These are phyloP conservation scores for Drosophila aldrichi DNA, from an alignment of 2,888 invertebrate species.

Conservation along the genomic window DNA sequence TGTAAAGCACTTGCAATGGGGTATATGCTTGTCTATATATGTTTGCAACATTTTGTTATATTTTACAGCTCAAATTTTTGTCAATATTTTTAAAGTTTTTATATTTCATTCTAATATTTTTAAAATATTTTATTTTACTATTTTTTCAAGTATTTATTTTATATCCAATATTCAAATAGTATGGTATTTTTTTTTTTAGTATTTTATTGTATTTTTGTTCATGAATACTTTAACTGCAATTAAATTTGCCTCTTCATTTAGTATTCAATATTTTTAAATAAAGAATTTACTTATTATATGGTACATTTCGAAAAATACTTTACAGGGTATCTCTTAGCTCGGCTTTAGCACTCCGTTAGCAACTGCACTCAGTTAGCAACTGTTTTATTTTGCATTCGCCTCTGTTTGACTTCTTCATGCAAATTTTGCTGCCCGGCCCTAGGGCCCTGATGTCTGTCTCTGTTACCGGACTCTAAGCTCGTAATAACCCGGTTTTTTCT, in stretches of 20 bases:
- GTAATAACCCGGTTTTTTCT: conserved; percentile 69
- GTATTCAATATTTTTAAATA: neutral
- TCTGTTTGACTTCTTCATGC: conserved; percentile 51
- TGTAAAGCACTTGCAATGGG: neutral
- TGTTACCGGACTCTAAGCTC: conserved; percentile 59
- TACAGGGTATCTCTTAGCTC: neutral
- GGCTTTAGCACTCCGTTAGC: neutral
- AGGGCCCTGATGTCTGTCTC: conserved; percentile 1
- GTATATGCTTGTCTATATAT: neutral
- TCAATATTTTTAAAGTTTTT: no score
- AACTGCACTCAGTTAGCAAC: conserved; percentile 1
- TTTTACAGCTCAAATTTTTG: no score
- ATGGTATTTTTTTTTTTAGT: no score
- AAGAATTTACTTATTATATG: no score
- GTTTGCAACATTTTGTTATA: no score
- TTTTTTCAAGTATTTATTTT: no score
- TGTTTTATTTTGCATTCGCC: conserved; percentile 18
- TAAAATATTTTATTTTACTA: no score
- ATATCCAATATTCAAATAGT: no score
- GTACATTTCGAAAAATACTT: neutral
- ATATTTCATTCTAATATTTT: no score
- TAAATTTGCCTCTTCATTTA: no score
- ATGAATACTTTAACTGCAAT: no score
- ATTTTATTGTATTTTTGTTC: no score
- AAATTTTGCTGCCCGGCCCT: conserved; percentile 58